Base-by-base conservation (phyloP, 2,113 vertebrate genomes). In the Brevimyrus niger region DNA sequence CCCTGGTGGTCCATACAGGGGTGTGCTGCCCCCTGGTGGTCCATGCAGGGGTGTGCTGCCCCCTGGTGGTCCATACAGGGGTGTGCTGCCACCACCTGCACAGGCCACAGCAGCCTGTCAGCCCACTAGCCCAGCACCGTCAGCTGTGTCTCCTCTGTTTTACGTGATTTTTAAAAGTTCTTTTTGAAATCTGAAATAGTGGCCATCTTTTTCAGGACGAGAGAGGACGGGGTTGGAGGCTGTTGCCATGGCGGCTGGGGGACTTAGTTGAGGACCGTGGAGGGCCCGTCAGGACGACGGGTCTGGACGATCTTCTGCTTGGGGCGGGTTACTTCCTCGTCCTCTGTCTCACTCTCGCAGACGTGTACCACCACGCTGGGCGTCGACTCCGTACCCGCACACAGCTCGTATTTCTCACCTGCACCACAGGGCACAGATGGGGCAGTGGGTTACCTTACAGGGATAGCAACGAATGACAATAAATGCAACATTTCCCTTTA, bases 401-500 rank as follows among this genome's bases (percentile, higher is more conserved):
- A 98, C 23, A 99, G 97, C 93, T 99, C 98, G 0, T 99, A 99
- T 92, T 99, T 98, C 91, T 99, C 98, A 86, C 98, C 98, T 99
- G 91, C 0, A 21, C 38, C 61, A 42, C 11, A 27, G 27, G n/a
- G 8, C 31, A 86, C 87, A 69, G 86, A 88, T 27, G 13, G 35
- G 53, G 76, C 17, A 10, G 83, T 19, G 35, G 2, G 73, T 13
- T 13, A 65, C 19, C 69, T 31, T 76, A 4, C 15, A 76, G 69
- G 27, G 3, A 38, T 38, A 38, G 69, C 6, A 76, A 19, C 42
- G 17, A 42, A 42, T 35, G 27, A 35, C 31, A 17, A 1, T 17
- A 38, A 35, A 38, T 17, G 3, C 15, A 31, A 35, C 69, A 35
- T 8, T 58, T 23, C 0, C 55, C 55, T 58, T 58, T 58, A n/a